Evolutionary conservation across 2,888 invertebrate species (phyloP).

Genomic region (Abrostola triplasia): DNA sequence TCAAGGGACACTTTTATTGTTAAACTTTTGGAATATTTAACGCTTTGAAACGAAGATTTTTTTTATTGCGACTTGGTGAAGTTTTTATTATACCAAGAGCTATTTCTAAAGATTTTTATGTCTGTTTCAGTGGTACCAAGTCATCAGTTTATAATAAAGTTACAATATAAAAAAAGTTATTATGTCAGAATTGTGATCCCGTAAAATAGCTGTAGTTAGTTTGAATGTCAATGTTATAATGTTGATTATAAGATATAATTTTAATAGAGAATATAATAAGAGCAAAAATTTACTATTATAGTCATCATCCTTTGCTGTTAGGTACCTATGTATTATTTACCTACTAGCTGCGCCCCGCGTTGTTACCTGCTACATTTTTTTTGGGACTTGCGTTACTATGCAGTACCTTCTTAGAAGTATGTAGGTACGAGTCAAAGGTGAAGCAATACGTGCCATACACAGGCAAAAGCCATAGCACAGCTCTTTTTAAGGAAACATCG

Average conservation of each 20-base stretch:
- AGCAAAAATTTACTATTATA: no score
- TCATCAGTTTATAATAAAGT: constrained; percentile 73
- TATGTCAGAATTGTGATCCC: constrained; percentile 48
- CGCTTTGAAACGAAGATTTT: constrained; percentile 76
- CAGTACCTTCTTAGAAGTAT: no score
- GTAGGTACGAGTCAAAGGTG: no score
- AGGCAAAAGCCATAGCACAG: no score
- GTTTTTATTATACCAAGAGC: constrained; percentile 80
- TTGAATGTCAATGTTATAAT: constrained; percentile 38
- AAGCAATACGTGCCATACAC: no score
- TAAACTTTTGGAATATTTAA: constrained; percentile 80
- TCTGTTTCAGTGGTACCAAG: constrained; percentile 73
- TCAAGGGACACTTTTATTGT: constrained; percentile 73
- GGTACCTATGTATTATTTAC: no score
- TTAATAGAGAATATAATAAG: background rate
- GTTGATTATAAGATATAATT: constrained; percentile 13
- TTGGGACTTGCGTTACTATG: no score
- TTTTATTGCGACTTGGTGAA: constrained; percentile 78
- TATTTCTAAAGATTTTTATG: constrained; percentile 79
- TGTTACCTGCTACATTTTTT: no score
- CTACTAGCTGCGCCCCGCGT: no score
- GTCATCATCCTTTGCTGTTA: no score
- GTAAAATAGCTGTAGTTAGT: constrained; percentile 46
- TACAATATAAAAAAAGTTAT: constrained; percentile 62
- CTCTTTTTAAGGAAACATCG: no score